Evolutionary conservation across 2,888 invertebrate genomes (phyloP).

Genomic region (Neoitamus cyanurus): DNA sequence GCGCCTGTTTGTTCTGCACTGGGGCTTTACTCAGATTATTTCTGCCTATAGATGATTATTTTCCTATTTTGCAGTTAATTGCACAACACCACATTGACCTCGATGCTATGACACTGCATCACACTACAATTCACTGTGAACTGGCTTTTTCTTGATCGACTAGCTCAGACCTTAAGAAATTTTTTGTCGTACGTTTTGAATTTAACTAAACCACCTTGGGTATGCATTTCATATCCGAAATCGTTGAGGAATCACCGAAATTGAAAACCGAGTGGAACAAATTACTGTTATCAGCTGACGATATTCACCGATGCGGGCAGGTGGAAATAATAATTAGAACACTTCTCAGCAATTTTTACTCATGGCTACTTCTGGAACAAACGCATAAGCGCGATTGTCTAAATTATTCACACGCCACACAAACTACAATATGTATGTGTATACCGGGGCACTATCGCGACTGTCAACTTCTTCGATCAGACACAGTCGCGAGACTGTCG

Average conservation of each 20-base stretch:
- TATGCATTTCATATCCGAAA: constrained; percentile 36
- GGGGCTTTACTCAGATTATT: background rate
- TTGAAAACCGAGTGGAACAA: background rate
- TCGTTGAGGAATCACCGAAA: background rate
- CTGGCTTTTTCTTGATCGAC: constrained; percentile 22
- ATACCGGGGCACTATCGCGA: background rate
- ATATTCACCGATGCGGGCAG: background rate
- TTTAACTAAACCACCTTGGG: constrained; percentile 46
- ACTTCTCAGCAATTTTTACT: background rate
- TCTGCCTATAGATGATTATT: background rate
- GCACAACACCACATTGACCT: constrained; percentile 6
- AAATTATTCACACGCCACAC: background rate
- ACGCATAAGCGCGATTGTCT: background rate
- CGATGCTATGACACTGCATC: constrained; percentile 15
- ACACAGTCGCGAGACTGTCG: constrained; percentile 48
- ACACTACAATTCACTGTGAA: constrained; percentile 14
- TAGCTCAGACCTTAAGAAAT: constrained; percentile 6
- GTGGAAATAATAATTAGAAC: background rate
- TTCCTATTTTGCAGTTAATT: constrained; percentile 15
- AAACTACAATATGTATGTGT: too few species aligned
- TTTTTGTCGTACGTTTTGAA: constrained; percentile 21
- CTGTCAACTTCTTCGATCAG: constrained; percentile 45
- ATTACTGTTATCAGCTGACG: background rate
- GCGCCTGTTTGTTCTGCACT: background rate
- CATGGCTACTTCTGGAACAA: background rate